These are phyloP conservation scores for Ailurus styani DNA, from an alignment of 2,113 vertebrate genomes.

Conservation along the genomic window DNA sequence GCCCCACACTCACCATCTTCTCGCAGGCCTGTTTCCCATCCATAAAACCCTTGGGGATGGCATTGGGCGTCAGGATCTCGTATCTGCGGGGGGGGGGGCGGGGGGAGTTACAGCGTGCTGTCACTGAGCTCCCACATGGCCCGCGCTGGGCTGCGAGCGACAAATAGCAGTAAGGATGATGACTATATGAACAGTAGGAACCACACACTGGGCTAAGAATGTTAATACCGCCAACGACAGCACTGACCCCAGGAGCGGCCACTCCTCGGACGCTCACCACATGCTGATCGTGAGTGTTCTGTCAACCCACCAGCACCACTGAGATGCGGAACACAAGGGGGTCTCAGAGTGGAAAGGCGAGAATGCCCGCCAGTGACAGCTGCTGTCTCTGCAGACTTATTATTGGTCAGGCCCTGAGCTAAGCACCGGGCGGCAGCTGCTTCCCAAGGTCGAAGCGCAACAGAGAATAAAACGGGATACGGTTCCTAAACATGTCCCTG, in stretches of 20 bases:
- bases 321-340: accelerated
- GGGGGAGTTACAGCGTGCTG: neutral
- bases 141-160: neutral
- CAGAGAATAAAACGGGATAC: neutral
- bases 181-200: neutral
- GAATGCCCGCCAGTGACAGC: neutral
- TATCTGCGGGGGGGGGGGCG: slow-evolving; percentile 78
- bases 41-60: slow-evolving; percentile 95
- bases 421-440: neutral
- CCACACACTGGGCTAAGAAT: neutral
- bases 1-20: slow-evolving; percentile 86
- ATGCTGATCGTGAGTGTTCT: accelerated
- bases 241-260: accelerated
- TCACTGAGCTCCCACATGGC: neutral
- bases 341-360: neutral
- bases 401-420: neutral
- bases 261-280: neutral
- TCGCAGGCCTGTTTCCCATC: slow-evolving; percentile 94
- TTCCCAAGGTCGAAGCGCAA: neutral
- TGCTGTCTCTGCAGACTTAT: neutral
- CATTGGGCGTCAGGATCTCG: slow-evolving; percentile 93
- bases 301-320: neutral
- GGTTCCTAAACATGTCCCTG: neutral
- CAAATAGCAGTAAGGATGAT: accelerated
- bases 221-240: too few relatives aligned